Evolutionary conservation across 2,797 vertebrate species (phyloP).

Genomic region (Craterocephalus amniculus): DNA sequence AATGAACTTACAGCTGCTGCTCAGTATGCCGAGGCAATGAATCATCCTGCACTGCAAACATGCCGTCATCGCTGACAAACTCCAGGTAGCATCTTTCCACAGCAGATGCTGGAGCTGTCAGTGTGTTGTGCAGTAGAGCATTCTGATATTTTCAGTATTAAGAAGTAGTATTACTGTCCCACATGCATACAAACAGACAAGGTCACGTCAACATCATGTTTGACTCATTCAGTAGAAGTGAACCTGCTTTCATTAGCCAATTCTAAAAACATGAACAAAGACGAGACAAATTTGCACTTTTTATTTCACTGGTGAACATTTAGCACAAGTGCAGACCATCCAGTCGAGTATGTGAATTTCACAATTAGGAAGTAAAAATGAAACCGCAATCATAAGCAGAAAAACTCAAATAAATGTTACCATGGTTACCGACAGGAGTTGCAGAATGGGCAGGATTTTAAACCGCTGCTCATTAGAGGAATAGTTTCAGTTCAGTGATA

Average conservation of each 20-base stretch:
- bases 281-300: not conserved
- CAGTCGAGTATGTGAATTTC: not conserved
- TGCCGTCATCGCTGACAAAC: conserved; percentile 35
- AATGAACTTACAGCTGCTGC: conserved; percentile 52
- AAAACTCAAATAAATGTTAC: conserved; percentile 7
- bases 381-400: conserved; percentile 7
- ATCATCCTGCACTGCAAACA: conserved; percentile 36
- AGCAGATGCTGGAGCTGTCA: conserved; percentile 5
- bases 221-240: not conserved
- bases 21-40: conserved; percentile 37
- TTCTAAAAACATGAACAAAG: not conserved
- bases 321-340: not conserved
- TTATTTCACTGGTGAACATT: not conserved
- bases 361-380: not conserved
- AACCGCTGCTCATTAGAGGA: conserved; percentile 39
- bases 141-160: not conserved
- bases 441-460: conserved; percentile 2
- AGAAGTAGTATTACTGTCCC: not conserved
- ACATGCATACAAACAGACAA: not conserved
- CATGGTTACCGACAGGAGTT: conserved; percentile 28
- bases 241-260: not conserved
- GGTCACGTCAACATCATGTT: not conserved
- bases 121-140: not conserved
- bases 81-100: conserved; percentile 26
- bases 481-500: conserved; percentile 39